Evolutionary conservation across 2,113 vertebrate species (phyloP).

Genomic region (Origma solitaria): DNA sequence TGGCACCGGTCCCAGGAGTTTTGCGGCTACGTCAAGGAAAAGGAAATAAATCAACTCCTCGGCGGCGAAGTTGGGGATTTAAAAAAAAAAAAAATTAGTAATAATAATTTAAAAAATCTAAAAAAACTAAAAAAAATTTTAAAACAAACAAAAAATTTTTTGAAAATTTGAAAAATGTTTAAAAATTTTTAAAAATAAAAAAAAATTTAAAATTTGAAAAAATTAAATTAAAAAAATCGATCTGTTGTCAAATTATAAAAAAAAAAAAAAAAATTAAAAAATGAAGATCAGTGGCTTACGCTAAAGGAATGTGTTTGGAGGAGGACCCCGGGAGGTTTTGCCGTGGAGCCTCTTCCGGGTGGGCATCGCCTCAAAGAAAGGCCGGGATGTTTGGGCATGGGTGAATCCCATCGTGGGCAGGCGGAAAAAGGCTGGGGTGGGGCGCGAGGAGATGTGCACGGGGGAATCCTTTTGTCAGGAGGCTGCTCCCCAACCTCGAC

Average conservation of each 20-base stretch:
- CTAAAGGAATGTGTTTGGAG: neutral
- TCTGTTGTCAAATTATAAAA: neutral
- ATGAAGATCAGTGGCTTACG: neutral
- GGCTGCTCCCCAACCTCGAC: neutral
- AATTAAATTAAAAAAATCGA: accelerated
- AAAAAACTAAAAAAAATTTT: too few relatives aligned
- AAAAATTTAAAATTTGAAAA: too few relatives aligned
- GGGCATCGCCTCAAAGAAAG: neutral
- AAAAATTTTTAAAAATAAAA: neutral
- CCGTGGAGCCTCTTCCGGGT: neutral
- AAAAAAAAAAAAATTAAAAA: neutral
- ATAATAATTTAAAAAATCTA: too few relatives aligned
- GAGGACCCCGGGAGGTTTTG: neutral
- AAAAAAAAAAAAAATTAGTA: too few relatives aligned
- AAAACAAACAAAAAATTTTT: too few relatives aligned
- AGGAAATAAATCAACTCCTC: neutral
- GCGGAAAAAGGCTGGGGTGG: neutral
- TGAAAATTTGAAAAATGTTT: too few relatives aligned
- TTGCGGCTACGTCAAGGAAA: neutral
- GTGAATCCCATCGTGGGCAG: neutral
- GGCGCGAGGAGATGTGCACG: neutral
- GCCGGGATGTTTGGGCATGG: neutral
- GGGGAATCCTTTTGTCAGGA: neutral
- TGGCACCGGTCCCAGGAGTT: neutral
- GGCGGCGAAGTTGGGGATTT: neutral